A percentile compares a stretch with the other conserved stretches of the same genome.
Conservation (phyloP, 2,888 invertebrate genomes). For the Rhyacophila evoluta region DNA sequence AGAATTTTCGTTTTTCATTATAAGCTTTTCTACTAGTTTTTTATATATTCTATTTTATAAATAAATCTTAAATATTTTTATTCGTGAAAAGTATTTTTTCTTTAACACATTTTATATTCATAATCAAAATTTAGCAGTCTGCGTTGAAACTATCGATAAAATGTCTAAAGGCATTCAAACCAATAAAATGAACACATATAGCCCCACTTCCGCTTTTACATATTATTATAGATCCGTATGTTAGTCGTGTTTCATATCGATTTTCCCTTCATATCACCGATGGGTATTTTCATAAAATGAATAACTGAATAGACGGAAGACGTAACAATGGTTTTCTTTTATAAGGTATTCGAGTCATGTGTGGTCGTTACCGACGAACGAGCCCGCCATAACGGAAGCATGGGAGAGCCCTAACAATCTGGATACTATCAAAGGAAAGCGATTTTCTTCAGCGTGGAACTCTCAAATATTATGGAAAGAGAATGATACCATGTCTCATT, state of each 20-base stretch:
- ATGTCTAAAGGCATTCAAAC: not conserved
- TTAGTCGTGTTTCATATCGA: constrained; percentile 23
- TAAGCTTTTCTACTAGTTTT: no score
- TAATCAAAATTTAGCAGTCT: constrained; percentile 1
- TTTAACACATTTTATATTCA: not conserved
- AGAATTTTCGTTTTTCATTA: no score
- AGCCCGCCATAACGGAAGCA: constrained; percentile 33
- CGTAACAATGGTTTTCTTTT: constrained; percentile 31
- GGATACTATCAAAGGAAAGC: constrained; percentile 33
- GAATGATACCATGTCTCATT: constrained; percentile 18
- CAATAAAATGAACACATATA: not conserved
- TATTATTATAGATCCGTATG: not conserved
- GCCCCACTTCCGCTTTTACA: not conserved
- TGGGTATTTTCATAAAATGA: constrained; percentile 36
- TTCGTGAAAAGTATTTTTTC: no score
- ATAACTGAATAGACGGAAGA: constrained; percentile 37
- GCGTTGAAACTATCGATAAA: not conserved
- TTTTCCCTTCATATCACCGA: constrained; percentile 13
- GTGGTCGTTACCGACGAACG: constrained; percentile 47
- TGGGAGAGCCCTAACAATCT: constrained; percentile 30
- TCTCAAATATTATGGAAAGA: not conserved
- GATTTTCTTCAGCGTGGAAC: constrained; percentile 6
- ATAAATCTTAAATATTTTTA: no score
- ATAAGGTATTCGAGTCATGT: constrained; percentile 44
- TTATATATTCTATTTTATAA: no score